Conservation (phyloP, 2,113 vertebrate genomes). For the Pluvialis apricaria region DNA sequence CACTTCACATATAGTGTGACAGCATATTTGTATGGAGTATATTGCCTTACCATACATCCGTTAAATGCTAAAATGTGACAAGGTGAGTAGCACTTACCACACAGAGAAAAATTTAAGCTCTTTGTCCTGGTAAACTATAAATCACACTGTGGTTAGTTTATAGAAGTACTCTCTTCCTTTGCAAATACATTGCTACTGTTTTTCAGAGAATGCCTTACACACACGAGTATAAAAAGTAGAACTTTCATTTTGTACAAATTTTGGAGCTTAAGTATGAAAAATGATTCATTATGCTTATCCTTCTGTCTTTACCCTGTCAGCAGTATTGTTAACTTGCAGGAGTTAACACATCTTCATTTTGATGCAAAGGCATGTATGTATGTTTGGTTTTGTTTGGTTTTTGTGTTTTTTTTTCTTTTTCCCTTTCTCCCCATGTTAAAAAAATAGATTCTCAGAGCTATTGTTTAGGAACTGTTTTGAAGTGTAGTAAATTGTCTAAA, state of each 20-base stretch:
- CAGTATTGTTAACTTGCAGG: neutral
- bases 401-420: neutral
- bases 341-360: neutral
- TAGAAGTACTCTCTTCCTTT: neutral
- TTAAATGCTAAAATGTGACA: neutral
- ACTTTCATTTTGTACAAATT: neutral
- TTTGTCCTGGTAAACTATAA: neutral
- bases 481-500: slow-evolving; percentile 28
- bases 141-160: neutral
- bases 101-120: neutral
- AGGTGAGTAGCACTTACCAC: neutral
- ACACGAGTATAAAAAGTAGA: neutral
- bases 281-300: neutral
- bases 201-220: neutral
- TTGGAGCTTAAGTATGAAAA: neutral
- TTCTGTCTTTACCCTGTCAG: neutral
- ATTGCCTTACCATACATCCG: neutral
- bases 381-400: too few relatives aligned
- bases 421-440: neutral
- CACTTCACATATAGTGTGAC: neutral
- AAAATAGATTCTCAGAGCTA: neutral
- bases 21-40: neutral
- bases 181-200: neutral
- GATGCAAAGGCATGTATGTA: neutral
- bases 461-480: slow-evolving; percentile 1